Conservation (phyloP, 2,888 invertebrate species). For the Acronicta psi region DNA sequence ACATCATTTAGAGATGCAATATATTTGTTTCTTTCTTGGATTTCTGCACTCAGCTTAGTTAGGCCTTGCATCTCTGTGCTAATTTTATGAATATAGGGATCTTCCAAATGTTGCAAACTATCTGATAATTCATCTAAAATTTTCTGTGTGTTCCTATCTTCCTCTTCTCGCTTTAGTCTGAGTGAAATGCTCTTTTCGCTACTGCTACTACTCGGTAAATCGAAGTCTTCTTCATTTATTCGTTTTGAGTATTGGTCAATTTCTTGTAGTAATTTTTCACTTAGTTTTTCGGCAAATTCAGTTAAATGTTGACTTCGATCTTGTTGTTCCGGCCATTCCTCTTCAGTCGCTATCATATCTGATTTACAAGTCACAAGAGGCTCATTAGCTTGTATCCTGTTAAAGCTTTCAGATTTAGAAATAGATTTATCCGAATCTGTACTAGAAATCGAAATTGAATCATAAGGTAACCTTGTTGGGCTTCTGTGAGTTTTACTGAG, state of each 20-base stretch:
- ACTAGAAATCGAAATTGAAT: constrained; percentile 85
- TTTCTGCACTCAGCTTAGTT: constrained; percentile 88
- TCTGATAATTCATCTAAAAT: constrained; percentile 84
- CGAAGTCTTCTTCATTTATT: constrained; percentile 87
- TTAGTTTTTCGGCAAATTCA: constrained; percentile 94
- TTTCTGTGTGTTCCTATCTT: constrained; percentile 85
- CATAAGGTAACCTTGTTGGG: constrained; percentile 84
- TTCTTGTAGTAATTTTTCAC: constrained; percentile 94
- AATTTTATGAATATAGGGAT: constrained; percentile 89
- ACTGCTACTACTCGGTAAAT: constrained; percentile 85
- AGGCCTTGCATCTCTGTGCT: constrained; percentile 89
- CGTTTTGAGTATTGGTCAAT: constrained; percentile 90
- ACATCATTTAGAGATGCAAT: constrained; percentile 87
- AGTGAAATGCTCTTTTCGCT: constrained; percentile 87
- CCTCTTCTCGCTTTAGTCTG: constrained; percentile 84
- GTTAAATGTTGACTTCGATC: constrained; percentile 92
- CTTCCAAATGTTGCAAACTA: constrained; percentile 88
- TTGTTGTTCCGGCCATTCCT: constrained; percentile 90
- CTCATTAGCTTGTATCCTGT: constrained; percentile 85
- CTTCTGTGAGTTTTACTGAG: constrained; percentile 82
- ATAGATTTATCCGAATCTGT: constrained; percentile 87
- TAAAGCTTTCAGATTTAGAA: constrained; percentile 87
- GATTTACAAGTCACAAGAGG: constrained; percentile 86
- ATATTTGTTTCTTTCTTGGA: constrained; percentile 89
- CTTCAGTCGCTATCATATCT: constrained; percentile 83